phyloP scores from a whole-genome alignment of 2,888 invertebrate genomes.

The Spialia ferax region DNA sequence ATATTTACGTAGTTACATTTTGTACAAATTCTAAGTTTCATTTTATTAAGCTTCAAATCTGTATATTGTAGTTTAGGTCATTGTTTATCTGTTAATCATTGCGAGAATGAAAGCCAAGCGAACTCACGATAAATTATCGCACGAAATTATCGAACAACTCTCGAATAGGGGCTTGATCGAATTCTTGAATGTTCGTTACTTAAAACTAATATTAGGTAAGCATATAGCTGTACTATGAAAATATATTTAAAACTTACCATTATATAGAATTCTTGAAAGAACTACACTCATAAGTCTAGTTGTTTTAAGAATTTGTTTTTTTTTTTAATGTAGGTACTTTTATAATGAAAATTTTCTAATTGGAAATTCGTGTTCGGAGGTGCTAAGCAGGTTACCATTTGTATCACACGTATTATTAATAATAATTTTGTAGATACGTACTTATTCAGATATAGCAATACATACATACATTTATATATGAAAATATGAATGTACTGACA shows the following conservation, averaged over 20 bases:
- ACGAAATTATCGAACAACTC: slow-evolving; percentile 16
- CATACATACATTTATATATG: slow-evolving; percentile 3
- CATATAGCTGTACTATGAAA: slow-evolving; percentile 11
- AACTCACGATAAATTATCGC: slow-evolving; percentile 1
- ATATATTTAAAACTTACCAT: slow-evolving; percentile 13
- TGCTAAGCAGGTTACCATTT: slow-evolving; percentile 80
- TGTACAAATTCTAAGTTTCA: slow-evolving; percentile 36
- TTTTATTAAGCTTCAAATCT: slow-evolving; percentile 30
- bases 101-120: neutral
- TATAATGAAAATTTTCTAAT: slow-evolving; percentile 20
- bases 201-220: slow-evolving; percentile 15
- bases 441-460: slow-evolving; percentile 13
- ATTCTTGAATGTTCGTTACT: slow-evolving; percentile 3
- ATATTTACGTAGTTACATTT: slow-evolving; percentile 35
- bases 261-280: slow-evolving; percentile 21
- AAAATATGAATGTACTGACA: slow-evolving; percentile 2
- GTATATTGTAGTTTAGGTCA: slow-evolving; percentile 30
- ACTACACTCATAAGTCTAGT: slow-evolving; percentile 31
- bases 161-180: slow-evolving; percentile 6
- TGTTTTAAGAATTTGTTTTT: slow-evolving; percentile 30
- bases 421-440: slow-evolving; percentile 41
- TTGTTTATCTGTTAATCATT: slow-evolving; percentile 8
- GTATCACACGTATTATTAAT: slow-evolving; percentile 55
- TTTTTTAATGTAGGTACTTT: neutral
- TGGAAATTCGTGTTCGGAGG: slow-evolving; percentile 55